Evolutionary conservation across 2,888 invertebrate genomes (phyloP), one percentile per base, ranked within the genome.

Genomic region (Drosophila maculinotata): DNA sequence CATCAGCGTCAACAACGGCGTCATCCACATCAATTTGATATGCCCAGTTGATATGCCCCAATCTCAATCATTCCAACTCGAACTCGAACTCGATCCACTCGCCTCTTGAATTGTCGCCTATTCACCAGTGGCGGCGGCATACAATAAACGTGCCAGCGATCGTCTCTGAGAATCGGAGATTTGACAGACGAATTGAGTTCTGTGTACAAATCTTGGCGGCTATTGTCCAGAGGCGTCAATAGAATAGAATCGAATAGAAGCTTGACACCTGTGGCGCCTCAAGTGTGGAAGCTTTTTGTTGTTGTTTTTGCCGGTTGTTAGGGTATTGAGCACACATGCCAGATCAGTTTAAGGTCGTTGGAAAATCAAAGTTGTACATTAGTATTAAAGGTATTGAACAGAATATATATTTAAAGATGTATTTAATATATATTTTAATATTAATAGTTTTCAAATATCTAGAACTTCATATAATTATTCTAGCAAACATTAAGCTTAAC

Each of bases 21-120:
- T 69, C 73, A 72, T 68, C 64, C 86, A 60, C 87, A 68, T 80
- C 80, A 84, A 80, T 80, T 84, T 81, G 78, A 82, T 82, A 69
- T 65, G 65, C 53, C 63, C 62, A 49, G 36, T 33, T 36, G 58
- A 59, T 59, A 41, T 36, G 48, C 38, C 56, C 60, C 62, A 60
- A 68, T 69, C 62, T 45, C 57, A 14, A 36, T 45, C 30, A 52
- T 30, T 35, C 15, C 25, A 15, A 33, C 15, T 47, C 41, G 35
- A 51, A 35, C 25, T 48, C 17, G 36, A 33, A 47, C 36, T 59
- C 31, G 48, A 48, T 23, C 30, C 39, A 15, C 31, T 14, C 36
- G 36, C 14, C 10, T 5, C 10, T 9, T 5, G 45, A 20, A 20
- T 20, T 20, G 20, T 20, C 20, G 69, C n/a, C n/a, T n/a, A n/a